Evolutionary conservation across 2,888 invertebrate genomes (phyloP), one percentile per base, ranked within the genome.

Genomic region (Ectemnius lituratus): DNA sequence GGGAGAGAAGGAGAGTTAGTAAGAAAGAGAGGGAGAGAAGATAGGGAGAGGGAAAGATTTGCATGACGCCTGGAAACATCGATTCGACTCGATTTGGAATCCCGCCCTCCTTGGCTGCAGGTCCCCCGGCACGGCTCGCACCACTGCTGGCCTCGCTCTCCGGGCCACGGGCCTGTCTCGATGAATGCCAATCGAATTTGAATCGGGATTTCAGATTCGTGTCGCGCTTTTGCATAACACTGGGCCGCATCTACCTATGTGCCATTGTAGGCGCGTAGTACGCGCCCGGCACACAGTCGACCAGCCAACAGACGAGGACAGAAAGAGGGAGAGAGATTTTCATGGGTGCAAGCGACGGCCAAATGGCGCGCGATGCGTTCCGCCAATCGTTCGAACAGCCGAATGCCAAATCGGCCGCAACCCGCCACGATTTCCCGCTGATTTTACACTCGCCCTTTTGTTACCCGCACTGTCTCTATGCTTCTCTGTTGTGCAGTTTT

Each of bases 171-270:
- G 46, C 71, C 20, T 49, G 60, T 67, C 63, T 60, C 70, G 70
- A 57, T 77, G 79, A 82, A 84, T 80, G 79, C 74, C 81, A 82
- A 83, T 80, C 81, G 37, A 37, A 37, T 37, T 37, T 37, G 79
- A 83, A 81, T 84, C 81, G 73, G 76, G 82, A 84, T 80, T 81
- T 67, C 78, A 84, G 85, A 84, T 84, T 85, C 75, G 78, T 81
- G 84, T 81, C 81, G 84, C 76, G 80, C 81, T 83, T 85, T 85
- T 85, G 85, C 85, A 85, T 84, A 81, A 85, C 83, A 85, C 73
- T 83, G 81, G 78, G 64, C 75, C 71, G 37, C 37, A 37, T 37
- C 37, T 37, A 37, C 11, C 37, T 11, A 11, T 37, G 37, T 37
- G 37, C 37, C 11, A 37, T 37, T 37, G 37, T 37, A 37, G 37